Evolutionary conservation across 64 coral and sea anemone species (phyloP).

Genomic region (Trachythela sp.): DNA sequence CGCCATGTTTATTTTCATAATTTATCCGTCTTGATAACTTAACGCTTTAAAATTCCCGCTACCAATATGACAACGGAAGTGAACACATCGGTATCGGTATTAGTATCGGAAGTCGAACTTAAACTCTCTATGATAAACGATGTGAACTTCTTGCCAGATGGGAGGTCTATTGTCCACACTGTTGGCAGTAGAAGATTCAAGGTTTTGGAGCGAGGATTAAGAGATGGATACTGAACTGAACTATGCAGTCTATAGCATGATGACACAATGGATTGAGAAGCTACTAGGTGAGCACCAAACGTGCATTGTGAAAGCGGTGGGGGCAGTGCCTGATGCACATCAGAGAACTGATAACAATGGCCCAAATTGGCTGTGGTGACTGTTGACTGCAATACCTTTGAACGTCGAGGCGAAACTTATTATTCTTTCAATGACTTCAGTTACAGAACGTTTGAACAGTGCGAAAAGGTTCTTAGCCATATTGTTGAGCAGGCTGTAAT

Average conservation of each 20-base stretch:
- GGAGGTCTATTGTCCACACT: constrained; percentile 76
- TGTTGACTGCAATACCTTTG: constrained; percentile 64
- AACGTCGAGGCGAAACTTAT: constrained; percentile 69
- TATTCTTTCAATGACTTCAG: constrained; percentile 79
- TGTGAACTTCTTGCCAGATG: constrained; percentile 69
- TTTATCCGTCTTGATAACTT: too few relatives aligned
- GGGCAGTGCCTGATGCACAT: constrained; percentile 52
- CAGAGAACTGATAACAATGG: constrained; percentile 41
- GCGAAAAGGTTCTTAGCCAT: constrained; percentile 65
- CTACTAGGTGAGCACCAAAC: constrained; percentile 47
- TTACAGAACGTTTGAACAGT: constrained; percentile 66
- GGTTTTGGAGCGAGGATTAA: constrained; percentile 53
- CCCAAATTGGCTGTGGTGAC: constrained; percentile 83
- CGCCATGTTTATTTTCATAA: too few relatives aligned
- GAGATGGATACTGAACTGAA: constrained; percentile 66
- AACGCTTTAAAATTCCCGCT: too few relatives aligned
- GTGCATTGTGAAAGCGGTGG: constrained; percentile 72
- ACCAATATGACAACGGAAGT: too few relatives aligned
- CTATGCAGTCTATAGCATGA: constrained; percentile 37
- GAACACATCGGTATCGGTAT: too few relatives aligned
- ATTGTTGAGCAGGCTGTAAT: constrained; percentile 39
- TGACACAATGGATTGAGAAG: constrained; percentile 66
- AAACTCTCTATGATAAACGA: too few relatives aligned
- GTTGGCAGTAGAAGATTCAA: constrained; percentile 65
- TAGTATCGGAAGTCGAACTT: too few relatives aligned